Evolutionary conservation across 2,113 vertebrate species (phyloP).

Genomic region (Pseudopipra pipra): DNA sequence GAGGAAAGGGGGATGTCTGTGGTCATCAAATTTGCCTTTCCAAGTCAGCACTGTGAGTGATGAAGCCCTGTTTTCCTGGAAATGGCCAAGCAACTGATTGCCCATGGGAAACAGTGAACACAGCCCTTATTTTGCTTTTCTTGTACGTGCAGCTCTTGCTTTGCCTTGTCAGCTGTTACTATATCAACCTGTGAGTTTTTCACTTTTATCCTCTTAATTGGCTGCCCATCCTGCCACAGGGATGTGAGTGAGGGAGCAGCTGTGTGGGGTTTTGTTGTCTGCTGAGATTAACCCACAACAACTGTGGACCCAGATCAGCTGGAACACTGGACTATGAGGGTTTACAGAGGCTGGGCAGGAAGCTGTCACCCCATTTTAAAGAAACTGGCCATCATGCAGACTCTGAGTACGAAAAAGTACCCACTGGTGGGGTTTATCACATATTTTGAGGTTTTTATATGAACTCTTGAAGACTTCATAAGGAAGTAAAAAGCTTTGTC

Average conservation of each 20-base stretch:
- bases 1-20: neutral
- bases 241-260: neutral
- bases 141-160: neutral
- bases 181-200: neutral
- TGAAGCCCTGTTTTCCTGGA: neutral
- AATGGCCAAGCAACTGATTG: neutral
- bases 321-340: neutral
- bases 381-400: neutral
- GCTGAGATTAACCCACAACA: neutral
- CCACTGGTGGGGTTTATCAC: neutral
- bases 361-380: fast-evolving
- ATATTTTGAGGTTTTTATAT: fast-evolving
- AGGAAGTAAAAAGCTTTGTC: neutral
- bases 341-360: neutral
- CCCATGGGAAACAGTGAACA: neutral
- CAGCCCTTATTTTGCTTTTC: neutral
- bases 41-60: fast-evolving
- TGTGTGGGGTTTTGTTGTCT: neutral
- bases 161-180: neutral
- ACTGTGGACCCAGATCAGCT: neutral
- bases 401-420: neutral
- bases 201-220: neutral
- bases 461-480: neutral
- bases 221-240: neutral
- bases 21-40: neutral